Evolutionary conservation across 2,797 vertebrate genomes (phyloP), one percentile per base, ranked within the genome.

Genomic region (Notolepis coatsorum): DNA sequence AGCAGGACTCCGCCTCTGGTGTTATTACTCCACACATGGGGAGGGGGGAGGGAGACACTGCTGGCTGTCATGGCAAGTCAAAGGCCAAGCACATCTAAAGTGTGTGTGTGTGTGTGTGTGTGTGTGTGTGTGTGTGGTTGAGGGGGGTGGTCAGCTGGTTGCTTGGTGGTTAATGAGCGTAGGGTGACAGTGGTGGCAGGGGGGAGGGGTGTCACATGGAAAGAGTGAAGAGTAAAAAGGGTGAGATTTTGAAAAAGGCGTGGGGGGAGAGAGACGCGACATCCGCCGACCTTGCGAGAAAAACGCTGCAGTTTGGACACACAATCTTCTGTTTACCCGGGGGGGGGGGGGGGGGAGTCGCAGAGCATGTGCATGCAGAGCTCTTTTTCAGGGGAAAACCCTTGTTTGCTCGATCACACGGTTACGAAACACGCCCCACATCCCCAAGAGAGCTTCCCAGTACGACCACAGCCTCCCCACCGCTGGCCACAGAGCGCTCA

Each of bases 11-110:
- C n/a, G n/a, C n/a, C n/a, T n/a, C n/a, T n/a, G n/a, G n/a, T n/a
- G n/a, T 12, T 33, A 33, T 71, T 69, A 55, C 63, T 51, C 73
- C 61, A 80, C 56, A 53, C 63, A 59, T 70, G 0, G 41, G 15
- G 47, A 55, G 30, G 18, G 17, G 21, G 12, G 49, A 13, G 25
- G 49, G 49, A 23, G 7, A 23, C 27, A 5, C 63, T 6, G 63
- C 68, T 24, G 54, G 65, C 48, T 21, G 60, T 46, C 10, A 2
- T 0, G 17, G 59, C 8, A 57, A 42, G 17, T 57, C 48, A 79
- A 78, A 80, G 70, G 77, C 52, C 60, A 63, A 24, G 38, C n/a
- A n/a, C n/a, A n/a, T n/a, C 42, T 10, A 9, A 5, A 57, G 45
- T 38, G 24, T 21, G 46, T 6, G 48, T 12, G 63, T 58, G 61